Conservation (phyloP, 2,888 invertebrate genomes). For the Caenorhabditis sulstoni region DNA sequence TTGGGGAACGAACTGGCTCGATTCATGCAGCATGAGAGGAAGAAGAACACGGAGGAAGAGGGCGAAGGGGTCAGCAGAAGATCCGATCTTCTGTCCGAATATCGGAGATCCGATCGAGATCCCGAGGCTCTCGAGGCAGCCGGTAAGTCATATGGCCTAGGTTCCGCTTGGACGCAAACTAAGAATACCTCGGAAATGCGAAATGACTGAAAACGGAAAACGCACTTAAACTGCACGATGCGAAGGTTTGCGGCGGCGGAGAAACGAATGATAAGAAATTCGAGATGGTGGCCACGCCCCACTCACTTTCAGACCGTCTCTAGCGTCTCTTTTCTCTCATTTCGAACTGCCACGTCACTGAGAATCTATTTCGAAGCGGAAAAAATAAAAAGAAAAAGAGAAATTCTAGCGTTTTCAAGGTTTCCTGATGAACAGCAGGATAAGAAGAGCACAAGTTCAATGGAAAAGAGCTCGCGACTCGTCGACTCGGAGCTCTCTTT, state of each 20-base stretch:
- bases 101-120: too few species aligned
- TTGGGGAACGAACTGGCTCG: not conserved
- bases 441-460: conserved; percentile 14
- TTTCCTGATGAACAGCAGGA: too few species aligned
- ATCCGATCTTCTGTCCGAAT: not conserved
- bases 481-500: conserved; percentile 8
- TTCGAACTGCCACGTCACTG: not conserved
- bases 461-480: conserved; percentile 13
- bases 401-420: too few species aligned
- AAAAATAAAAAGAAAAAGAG: not conserved
- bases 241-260: not conserved
- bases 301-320: not conserved
- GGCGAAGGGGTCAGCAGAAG: not conserved
- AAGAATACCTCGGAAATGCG: not conserved
- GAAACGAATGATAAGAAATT: not conserved
- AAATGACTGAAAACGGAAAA: not conserved
- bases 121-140: too few species aligned
- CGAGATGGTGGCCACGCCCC: not conserved
- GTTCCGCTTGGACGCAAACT: not conserved
- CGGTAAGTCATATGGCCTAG: too few species aligned
- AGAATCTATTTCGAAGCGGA: not conserved
- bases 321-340: conserved; percentile 1
- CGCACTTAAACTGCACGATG: conserved; percentile 6
- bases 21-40: conserved; percentile 9
- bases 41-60: not conserved